phyloP scores from a whole-genome alignment of 1,140 invertebrate genomes.

The Drosophila pallidifrons region DNA sequence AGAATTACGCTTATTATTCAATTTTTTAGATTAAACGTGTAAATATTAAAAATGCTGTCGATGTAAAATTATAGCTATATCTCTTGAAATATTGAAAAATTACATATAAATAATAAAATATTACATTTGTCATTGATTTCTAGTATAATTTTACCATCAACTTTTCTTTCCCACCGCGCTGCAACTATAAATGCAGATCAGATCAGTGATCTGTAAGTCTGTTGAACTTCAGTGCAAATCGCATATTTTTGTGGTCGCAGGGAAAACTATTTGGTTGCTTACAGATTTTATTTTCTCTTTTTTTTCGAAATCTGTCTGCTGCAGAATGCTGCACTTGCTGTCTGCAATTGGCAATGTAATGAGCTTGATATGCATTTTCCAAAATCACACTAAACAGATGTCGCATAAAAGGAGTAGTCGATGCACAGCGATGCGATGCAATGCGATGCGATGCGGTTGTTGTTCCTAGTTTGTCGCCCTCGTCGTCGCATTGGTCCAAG shows the following conservation, averaged over 20 bases:
- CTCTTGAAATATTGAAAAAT: no score
- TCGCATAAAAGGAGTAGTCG: constrained; percentile 40
- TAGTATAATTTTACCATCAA: not conserved
- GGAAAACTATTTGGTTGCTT: constrained; percentile 52
- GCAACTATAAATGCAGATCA: constrained; percentile 37
- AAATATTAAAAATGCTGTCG: no score
- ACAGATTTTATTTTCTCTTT: constrained; percentile 6
- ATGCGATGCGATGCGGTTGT: constrained; percentile 1
- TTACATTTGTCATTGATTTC: no score
- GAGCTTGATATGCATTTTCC: constrained; percentile 79
- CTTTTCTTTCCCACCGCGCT: not conserved
- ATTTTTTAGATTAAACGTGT: no score
- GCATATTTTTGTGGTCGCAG: constrained; percentile 28
- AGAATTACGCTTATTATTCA: no score
- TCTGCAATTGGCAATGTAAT: constrained; percentile 78
- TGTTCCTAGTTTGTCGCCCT: constrained; percentile 44
- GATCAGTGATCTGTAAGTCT: constrained; percentile 67
- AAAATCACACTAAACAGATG: constrained; percentile 72
- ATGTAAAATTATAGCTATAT: no score
- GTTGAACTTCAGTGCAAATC: constrained; percentile 70
- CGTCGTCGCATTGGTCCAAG: constrained; percentile 56
- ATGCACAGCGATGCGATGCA: constrained; percentile 7
- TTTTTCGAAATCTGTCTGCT: constrained; percentile 22
- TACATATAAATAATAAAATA: no score
- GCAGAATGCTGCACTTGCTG: constrained; percentile 55